Evolutionary conservation across 2,888 invertebrate genomes (phyloP), one percentile per base, ranked within the genome.

Genomic region (Drosophila suboccidentalis): DNA sequence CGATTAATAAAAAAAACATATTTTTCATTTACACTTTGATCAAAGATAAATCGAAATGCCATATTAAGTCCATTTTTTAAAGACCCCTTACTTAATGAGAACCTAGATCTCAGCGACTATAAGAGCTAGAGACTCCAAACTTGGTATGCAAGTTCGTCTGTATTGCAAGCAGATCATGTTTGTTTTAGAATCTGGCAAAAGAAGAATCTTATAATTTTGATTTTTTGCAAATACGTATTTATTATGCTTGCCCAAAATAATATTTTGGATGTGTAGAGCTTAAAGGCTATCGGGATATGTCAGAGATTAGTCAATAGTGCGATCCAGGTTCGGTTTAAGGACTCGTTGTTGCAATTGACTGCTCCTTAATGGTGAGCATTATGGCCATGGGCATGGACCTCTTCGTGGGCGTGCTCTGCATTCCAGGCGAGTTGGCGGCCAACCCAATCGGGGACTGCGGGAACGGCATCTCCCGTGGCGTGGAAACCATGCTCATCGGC

Each of bases 401-500:
- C 41, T 15, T 54, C 53, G 19, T 77, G 78, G 47, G 59, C n/a
- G 63, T 77, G 65, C 26, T 43, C 62, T 2, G 34, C 55, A 22
- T 58, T 80, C 49, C 60, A 63, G 11, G 26, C 66, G 10, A 77
- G 19, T 3, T 26, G 11, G 34, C 71, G 76, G 1, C 6, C 49
- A 41, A 77, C 53, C 3, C 46, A 8, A 0, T 80, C 78, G 39
- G 62, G 81, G n/a, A 80, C 19, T 1, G 57, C 38, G 32, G 62
- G 58, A 13, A 76, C 13, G 8, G 17, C 44, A n/a, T 51, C 57
- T 22, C 77, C 77, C 2, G 50, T 32, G 51, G 91, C 82, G 53
- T 89, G 91, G 62, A 84, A 92, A 8, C 91, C 91, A 39, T 91
- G 54, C 72, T 92, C 91, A 69, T 92, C 81, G 68, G 92, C 92